Evolutionary conservation across 2,888 invertebrate genomes (phyloP).

Genomic region (Spodoptera littoralis): DNA sequence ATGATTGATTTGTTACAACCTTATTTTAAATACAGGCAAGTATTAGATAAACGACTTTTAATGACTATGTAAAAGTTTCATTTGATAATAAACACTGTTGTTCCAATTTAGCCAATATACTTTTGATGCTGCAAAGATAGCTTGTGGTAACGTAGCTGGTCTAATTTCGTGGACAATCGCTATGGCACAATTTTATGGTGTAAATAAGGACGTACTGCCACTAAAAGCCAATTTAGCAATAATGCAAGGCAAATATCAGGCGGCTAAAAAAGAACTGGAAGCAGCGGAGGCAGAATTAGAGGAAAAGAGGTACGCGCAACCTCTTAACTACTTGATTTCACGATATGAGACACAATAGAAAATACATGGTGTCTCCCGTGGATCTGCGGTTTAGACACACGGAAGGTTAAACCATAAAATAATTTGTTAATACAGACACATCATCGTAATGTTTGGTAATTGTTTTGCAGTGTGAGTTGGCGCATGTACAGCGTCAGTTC

Average conservation of each 20-base stretch:
- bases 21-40: conserved; percentile 91
- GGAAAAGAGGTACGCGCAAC: conserved; percentile 82
- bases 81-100: background rate
- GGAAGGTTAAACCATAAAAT: too few species aligned
- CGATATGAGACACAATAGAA: too few species aligned
- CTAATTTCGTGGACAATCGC: conserved; percentile 96
- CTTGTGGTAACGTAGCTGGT: conserved; percentile 97
- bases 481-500: conserved; percentile 91
- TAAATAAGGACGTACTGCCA: conserved; percentile 96
- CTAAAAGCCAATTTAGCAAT: conserved; percentile 94
- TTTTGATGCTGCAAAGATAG: conserved; percentile 94
- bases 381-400: too few species aligned
- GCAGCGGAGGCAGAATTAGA: conserved; percentile 87
- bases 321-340: background rate
- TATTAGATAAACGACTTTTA: background rate
- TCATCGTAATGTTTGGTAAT: conserved; percentile 7
- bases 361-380: too few species aligned
- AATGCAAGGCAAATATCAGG: conserved; percentile 93
- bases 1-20: conserved; percentile 94
- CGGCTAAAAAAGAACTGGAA: conserved; percentile 89
- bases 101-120: conserved; percentile 89
- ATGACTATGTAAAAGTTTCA: background rate
- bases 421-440: background rate
- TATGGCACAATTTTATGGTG: conserved; percentile 94
- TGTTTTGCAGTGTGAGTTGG: conserved; percentile 81